Base-by-base conservation (phyloP, 2,888 invertebrate species). In the Scaptomyza parva region DNA sequence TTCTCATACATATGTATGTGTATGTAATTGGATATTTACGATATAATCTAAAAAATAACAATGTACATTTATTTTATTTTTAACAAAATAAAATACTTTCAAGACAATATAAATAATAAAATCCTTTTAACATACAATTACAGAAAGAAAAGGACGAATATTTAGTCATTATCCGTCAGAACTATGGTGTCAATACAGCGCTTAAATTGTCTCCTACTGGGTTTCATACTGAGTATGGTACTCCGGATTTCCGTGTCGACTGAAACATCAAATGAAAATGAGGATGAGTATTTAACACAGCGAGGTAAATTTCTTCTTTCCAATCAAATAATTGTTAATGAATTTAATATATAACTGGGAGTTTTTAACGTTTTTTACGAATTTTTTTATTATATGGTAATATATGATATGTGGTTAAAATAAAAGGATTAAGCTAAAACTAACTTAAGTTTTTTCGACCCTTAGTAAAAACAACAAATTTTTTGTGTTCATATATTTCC, bases 261-360 rank as follows among this genome's bases (percentile, higher is more conserved):
- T 62, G 58, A 65, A 64, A 66, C 63, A 59, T 89, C 89, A 6
- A 88, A 73, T 74, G 90, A 91, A 60, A 91, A 87, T 57, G 91
- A 91, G 51, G 91, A 91, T 48, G 90, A 90, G 70, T 90, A 89
- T 74, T 63, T 91, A 52, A 88, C 88, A 48, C 91, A 89, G 64
- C 87, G 89, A 87, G 91, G 90, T 90, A 69, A 58, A 79, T 76
- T 5, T 28, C 7, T 28, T 9, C 9, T 41, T 24, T 24, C 7
- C 24, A 24, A 24, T 24, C 7, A 24, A 24, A 6, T 7, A 6
- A 7, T 24, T 24, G 6, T 24, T 24, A 24, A 24, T 24, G 7
- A 6, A 7, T 24, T 24, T 7, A 24, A 24, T n/a, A n/a, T n/a
- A n/a, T n/a, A n/a, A n/a, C n/a, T n/a, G n/a, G n/a, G n/a, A n/a